These are phyloP conservation scores for Theonella swinhoei DNA, from an alignment of 37 sponge, comb jelly and placozoan genomes.

Conservation along the genomic window DNA sequence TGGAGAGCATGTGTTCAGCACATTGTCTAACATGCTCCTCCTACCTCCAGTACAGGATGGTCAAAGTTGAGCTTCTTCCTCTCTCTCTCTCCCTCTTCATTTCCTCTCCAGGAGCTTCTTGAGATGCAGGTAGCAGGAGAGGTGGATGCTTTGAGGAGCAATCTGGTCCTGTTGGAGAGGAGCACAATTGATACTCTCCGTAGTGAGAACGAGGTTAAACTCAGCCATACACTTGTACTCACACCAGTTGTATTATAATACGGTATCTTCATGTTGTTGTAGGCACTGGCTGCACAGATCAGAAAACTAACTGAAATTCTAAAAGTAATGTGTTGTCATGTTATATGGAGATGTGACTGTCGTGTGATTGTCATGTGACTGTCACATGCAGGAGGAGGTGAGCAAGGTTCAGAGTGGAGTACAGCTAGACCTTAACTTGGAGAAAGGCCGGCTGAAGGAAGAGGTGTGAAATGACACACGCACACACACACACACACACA, in stretches of 20 bases:
- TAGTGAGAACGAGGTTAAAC: slow-evolving; percentile 50
- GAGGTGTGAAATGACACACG: slow-evolving; percentile 59
- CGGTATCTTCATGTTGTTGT: too few species aligned
- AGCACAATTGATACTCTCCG: slow-evolving; percentile 27
- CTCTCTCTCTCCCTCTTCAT: background rate
- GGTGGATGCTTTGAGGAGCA: slow-evolving; percentile 30
- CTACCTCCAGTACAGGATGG: too few species aligned
- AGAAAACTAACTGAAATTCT: background rate
- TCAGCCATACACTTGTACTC: background rate
- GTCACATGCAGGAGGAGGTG: slow-evolving; percentile 69
- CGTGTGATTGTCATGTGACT: background rate
- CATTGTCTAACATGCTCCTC: too few species aligned
- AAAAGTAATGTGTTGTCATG: background rate
- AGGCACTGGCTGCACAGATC: background rate
- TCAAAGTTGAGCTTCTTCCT: background rate
- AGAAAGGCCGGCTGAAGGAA: slow-evolving; percentile 78
- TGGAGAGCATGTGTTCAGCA: too few species aligned
- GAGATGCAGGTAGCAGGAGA: slow-evolving; percentile 19
- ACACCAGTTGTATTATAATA: too few species aligned
- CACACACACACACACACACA: too few species aligned
- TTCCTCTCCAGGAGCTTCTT: slow-evolving; percentile 34
- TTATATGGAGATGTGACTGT: background rate
- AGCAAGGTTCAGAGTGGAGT: slow-evolving; percentile 64
- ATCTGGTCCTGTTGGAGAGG: slow-evolving; percentile 41
- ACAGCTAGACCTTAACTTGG: slow-evolving; percentile 79